phyloP scores from a whole-genome alignment of 2,797 vertebrate genomes.

The Sorex maritimensis region DNA sequence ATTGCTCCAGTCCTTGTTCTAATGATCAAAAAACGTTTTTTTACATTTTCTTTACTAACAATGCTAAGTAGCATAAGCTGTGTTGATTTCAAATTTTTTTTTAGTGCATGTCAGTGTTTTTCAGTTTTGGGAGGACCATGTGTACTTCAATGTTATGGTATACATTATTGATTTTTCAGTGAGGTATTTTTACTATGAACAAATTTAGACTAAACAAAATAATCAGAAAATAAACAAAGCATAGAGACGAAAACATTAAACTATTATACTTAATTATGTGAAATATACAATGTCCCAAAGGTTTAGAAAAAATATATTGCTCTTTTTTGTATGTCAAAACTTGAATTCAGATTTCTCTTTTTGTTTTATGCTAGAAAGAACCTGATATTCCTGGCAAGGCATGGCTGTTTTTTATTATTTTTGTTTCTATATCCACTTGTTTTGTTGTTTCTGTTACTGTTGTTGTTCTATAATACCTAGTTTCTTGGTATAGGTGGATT shows the following conservation, averaged over 20 bases:
- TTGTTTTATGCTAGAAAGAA: neutral
- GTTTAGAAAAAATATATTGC: no score
- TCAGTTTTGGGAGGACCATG: neutral
- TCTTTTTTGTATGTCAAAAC: neutral
- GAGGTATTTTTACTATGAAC: neutral
- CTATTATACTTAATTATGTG: neutral
- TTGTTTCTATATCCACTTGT: neutral
- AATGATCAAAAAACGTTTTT: neutral
- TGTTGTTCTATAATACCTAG: neutral
- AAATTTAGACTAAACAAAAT: neutral
- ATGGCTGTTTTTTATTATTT: neutral
- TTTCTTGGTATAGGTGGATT: neutral
- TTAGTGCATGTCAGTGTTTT: neutral
- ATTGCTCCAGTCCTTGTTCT: no score
- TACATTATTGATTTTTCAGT: neutral
- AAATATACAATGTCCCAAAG: neutral
- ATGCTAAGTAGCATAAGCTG: neutral
- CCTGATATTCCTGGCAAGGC: accelerated
- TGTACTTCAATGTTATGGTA: neutral
- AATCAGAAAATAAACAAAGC: neutral
- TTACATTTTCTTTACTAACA: neutral
- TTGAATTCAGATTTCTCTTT: neutral
- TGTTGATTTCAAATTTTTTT: neutral
- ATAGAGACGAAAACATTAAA: neutral
- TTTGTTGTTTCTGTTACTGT: neutral